Evolutionary conservation across 2,888 invertebrate genomes (phyloP), one percentile per base, ranked within the genome.

Genomic region (Prosopocoilus inquinatus): DNA sequence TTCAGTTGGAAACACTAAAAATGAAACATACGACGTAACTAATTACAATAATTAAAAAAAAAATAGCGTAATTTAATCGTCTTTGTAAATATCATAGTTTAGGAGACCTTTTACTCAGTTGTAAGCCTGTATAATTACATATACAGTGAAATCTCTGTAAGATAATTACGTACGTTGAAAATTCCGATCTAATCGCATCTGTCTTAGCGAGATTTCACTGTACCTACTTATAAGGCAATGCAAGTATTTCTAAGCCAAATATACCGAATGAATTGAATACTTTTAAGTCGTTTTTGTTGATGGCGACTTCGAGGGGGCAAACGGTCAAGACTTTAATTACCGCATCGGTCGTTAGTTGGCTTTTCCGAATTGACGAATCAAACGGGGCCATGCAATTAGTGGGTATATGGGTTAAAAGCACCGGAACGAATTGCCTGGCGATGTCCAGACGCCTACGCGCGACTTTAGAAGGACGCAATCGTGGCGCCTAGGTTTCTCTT

Each of bases 361-460:
- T 9, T 41, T 41, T 15, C 41, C 4, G 20, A 41, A 15, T 11
- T 11, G 15, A n/a, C n/a, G n/a, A 41, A 41, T 11, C 9, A 9
- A 41, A 8, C 16, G 12, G 16, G n/a, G n/a, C n/a, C 12, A 41
- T 2, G 1, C 9, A 41, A 15, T 41, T 41, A 41, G 13, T 38
- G 41, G 41, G 13, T 41, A 15, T 11, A 11, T 41, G 16, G 41
- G 41, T 41, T 41, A 15, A 43, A 43, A 50, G 32, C 11, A 41
- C 50, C 50, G 50, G 33, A 50, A 43, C 50, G 33, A 50, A 50
- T 50, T 43, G 13, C 12, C 34, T 41, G 44, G 43, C 43, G 34
- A 35, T 47, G 34, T 28, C 12, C n/a, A 36, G 32, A 41, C 50
- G 28, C 50, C 50, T 33, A 50, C 50, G 43, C 34, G 28, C 32